Base-by-base conservation (phyloP, 2,888 invertebrate species). In the Leptopilina drosophilae region DNA sequence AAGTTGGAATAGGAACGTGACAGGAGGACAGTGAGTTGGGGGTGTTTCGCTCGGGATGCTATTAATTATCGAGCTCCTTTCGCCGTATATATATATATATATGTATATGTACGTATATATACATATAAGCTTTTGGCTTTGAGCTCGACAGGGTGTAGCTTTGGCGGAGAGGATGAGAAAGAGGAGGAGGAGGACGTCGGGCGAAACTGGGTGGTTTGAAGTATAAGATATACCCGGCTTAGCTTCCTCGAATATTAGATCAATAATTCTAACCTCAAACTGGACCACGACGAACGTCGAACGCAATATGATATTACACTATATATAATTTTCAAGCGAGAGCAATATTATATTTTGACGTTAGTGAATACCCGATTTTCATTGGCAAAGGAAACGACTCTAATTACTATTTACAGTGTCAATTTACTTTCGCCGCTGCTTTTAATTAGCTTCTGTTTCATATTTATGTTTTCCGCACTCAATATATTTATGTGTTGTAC, bases 171-270 rank as follows among this genome's bases (percentile, higher is more conserved):
- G 46, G 7, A 11, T 9, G 46, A 46, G 46, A 46, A 9, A 46
- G 46, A 46, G 46, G 9, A 11, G 9, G 3, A 46, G 87, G 85
- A 42, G 73, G 40, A 59, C 40, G 73, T 56, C 64, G 76, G 77
- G 79, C 86, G 86, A 85, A 73, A 73, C 56, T 73, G 73, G 73
- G 73, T 73, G 87, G 85, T 83, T 49, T 82, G 75, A 90, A 89
- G 88, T 90, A 89, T 90, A 91, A 91, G 91, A 90, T 90, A 91
- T 88, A 88, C 88, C 87, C 85, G 83, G 90, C 88, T 90, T 88
- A 90, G 88, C 88, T 90, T 88, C 86, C 89, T 88, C 88, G 89
- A 90, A 90, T 91, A 91, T 91, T 90, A 91, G 90, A 91, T 91
- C 91, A 91, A 91, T 91, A 91, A 91, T 90, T 91, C 89, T 89